Conservation (phyloP, 2,113 vertebrate species). For the Labrus mixtus region DNA sequence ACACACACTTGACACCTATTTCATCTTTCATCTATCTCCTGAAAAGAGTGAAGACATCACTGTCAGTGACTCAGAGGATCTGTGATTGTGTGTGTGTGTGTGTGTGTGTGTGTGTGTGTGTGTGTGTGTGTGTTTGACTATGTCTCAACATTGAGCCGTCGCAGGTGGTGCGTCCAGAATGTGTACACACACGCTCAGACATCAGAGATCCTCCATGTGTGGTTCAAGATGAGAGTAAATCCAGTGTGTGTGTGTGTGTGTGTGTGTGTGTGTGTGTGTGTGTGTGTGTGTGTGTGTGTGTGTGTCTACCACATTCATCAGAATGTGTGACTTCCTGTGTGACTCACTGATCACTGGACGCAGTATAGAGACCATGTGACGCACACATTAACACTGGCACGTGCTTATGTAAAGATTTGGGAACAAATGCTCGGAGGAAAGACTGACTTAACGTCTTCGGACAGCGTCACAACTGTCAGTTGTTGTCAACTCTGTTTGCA, state of each 20-base stretch:
- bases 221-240: conserved; percentile 56
- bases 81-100: conserved; percentile 6
- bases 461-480: conserved; percentile 69
- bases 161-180: conserved; percentile 67
- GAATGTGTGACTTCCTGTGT: conserved; percentile 55
- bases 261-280: conserved; percentile 14
- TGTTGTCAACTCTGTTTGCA: conserved; percentile 47
- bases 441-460: conserved; percentile 64
- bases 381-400: conserved; percentile 19
- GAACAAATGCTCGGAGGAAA: conserved; percentile 66
- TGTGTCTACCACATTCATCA: conserved; percentile 16
- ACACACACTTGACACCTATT: conserved; percentile 27
- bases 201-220: conserved; percentile 63
- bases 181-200: conserved; percentile 49
- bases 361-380: conserved; percentile 52
- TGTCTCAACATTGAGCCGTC: conserved; percentile 49
- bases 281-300: conserved; percentile 13
- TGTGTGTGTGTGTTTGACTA: conserved; percentile 24
- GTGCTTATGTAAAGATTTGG: conserved; percentile 27
- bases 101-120: neutral
- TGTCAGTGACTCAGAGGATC: conserved; percentile 49
- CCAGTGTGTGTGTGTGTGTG: conserved; percentile 36
- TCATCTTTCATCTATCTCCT: conserved; percentile 34
- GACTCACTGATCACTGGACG: conserved; percentile 62
- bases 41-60: conserved; percentile 35